Base-by-base conservation (phyloP, 2,888 invertebrate species). In the Acanthococcus lagerstroemiae region DNA sequence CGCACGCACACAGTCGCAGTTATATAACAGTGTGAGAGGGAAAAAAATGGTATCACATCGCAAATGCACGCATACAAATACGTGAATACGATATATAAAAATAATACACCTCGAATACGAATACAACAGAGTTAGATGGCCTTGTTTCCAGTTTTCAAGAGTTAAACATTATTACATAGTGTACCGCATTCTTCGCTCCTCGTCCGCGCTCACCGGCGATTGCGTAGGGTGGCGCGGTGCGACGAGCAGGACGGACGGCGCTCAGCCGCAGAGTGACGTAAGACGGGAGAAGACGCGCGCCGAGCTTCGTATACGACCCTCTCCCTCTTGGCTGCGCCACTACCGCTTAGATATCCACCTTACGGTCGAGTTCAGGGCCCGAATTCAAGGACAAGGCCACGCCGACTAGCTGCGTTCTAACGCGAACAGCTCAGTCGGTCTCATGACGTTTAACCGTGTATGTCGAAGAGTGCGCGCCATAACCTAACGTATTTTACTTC, bases 321-420 rank as follows among this genome's bases (percentile, higher is more conserved):
- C 57, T 44, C 46, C 56, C 45, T 24, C 37, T 44, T 25, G 65
- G 37, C 65, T 65, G 65, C 56, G 22, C 48, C 30, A 26, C 48
- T 46, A 26, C 55, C 25, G 46, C 25, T 21, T n/a, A 46, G 54
- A 26, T 56, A 46, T 65, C 55, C 55, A 55, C 65, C 65, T 55
- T 65, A 65, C 65, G 65, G 45, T 65, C 55, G 65, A 65, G 65
- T 65, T 65, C 65, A 65, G 65, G 65, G 65, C 65, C 65, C 65
- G 55, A 65, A 65, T 65, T 65, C 65, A 65, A 65, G 65, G 65
- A 65, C 65, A 65, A 65, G 65, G 65, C 65, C 65, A 65, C 65
- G 46, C 55, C 65, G 65, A 46, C 48, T 46, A 55, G 55, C 46
- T 56, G 65, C 55, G 45, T 65, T 45, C 44, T 45, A 65, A 65